A percentile compares a stretch with the other conserved stretches of the same genome.
Conservation (phyloP, 2,888 invertebrate genomes). For the Zonitis immaculata region DNA sequence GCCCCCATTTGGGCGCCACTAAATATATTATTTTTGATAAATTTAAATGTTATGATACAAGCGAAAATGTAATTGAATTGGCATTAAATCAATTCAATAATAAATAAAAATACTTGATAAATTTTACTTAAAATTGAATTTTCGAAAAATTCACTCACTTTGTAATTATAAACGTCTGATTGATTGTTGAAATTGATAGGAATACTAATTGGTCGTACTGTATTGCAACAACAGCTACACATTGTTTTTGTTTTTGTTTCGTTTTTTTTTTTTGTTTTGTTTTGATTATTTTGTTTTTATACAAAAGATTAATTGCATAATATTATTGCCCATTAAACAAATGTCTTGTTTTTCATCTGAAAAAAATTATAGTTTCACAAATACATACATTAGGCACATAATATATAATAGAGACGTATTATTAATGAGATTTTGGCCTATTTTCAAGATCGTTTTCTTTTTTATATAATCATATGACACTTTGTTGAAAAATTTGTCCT, state of each 20-base stretch:
- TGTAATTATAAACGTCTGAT: slow-evolving; percentile 65
- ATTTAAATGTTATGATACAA: no score
- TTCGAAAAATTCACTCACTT: slow-evolving; percentile 40
- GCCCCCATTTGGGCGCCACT: background rate
- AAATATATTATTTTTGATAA: no score
- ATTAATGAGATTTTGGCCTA: slow-evolving; percentile 23
- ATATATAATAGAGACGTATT: no score
- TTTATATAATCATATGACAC: slow-evolving; percentile 18
- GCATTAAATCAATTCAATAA: background rate
- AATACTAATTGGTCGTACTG: slow-evolving; percentile 65
- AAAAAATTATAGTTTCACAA: slow-evolving; percentile 9
- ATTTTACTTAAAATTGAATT: no score
- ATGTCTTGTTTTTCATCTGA: slow-evolving; percentile 10
- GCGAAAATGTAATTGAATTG: background rate
- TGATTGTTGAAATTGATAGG: slow-evolving; percentile 73
- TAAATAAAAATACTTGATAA: no score
- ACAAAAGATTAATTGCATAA: no score
- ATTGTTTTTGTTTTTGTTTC: slow-evolving; percentile 21
- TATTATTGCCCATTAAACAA: no score
- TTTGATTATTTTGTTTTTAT: no score
- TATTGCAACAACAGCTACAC: slow-evolving; percentile 64
- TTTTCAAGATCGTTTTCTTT: slow-evolving; percentile 23
- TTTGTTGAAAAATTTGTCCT: slow-evolving; percentile 1
- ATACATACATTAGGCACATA: slow-evolving; percentile 14
- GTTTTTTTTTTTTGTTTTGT: background rate